Evolutionary conservation across 2,888 invertebrate species (phyloP), one percentile per base, ranked within the genome.

Genomic region (Neuroscelio doddi): DNA sequence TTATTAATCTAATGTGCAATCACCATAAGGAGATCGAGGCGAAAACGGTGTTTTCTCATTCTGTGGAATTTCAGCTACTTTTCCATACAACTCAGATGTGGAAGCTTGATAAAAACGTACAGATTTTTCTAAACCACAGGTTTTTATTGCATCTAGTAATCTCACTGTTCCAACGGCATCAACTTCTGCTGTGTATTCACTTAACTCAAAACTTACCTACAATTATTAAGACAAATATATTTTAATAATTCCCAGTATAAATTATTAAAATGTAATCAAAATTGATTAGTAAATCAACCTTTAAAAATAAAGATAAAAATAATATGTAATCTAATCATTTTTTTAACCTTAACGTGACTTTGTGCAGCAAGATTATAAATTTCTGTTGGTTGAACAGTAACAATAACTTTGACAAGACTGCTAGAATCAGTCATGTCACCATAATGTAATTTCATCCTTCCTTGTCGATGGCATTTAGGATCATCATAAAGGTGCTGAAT

Each of bases 381-480:
- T 86, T 99, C 99, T 29, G 90, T 90, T 0, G 99, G 99, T 75
- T 89, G 88, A 12, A 93, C 89, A 86, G 89, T 81, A 80, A 88
- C 89, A 51, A 97, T 93, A 26, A 96, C 90, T 86, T 95, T 95
- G 16, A 95, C 93, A 62, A 97, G 86, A 83, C 97, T 97, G 68
- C 97, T 96, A 44, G 97, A 97, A 85, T 99, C 99, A 0, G 98
- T 98, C 90, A 99, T 92, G 81, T 99, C 99, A 9, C 99, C 99
- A 85, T 99, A 99, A 85, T 99, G 99, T 4, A 99, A 87, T 76
- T 95, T 93, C 93, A 97, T 95, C 73, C 89, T 88, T 0, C 93
- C 95, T 17, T 92, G 92, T n/a, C 90, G 91, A 85, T 98, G 98
- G 16, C 93, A 91, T 30, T 92, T 90, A 0, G 95, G 95, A 85